A percentile compares a stretch with the other conserved stretches of the same genome.
These are phyloP conservation scores for Steromphala cineraria DNA, from an alignment of 2,888 invertebrate species.

Conservation along the genomic window DNA sequence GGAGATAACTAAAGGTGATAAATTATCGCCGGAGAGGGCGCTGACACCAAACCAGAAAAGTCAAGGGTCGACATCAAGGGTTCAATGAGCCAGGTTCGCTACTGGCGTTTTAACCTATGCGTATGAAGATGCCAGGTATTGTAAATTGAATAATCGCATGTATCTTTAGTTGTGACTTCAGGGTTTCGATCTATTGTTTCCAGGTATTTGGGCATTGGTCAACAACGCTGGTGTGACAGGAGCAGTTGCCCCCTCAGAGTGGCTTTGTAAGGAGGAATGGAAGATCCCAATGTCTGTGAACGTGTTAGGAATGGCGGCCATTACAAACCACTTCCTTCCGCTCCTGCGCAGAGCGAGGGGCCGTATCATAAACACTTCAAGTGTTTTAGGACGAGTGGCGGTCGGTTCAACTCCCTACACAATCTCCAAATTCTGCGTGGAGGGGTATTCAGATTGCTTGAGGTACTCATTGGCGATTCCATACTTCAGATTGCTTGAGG, in stretches of 20 bases:
- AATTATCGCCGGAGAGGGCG: too few relatives aligned
- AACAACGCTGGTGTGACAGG: conserved; percentile 47
- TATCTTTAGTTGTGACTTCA: too few relatives aligned
- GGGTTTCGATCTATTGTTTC: neutral
- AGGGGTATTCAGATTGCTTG: conserved; percentile 41
- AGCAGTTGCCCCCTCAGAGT: conserved; percentile 62
- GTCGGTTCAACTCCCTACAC: conserved; percentile 43
- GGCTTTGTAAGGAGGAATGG: conserved; percentile 64
- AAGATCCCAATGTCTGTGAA: conserved; percentile 52
- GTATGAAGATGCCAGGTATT: too few relatives aligned
- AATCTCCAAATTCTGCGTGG: conserved; percentile 59
- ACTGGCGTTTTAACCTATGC: too few relatives aligned
- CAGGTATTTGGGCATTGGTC: conserved; percentile 38
- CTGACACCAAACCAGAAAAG: too few relatives aligned
- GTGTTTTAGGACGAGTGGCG: conserved; percentile 51
- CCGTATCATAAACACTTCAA: conserved; percentile 55
- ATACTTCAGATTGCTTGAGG: too few relatives aligned
- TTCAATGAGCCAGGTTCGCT: too few relatives aligned
- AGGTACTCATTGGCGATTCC: neutral
- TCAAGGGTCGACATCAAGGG: too few relatives aligned
- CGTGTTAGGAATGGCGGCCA: conserved; percentile 64
- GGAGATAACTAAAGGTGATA: too few relatives aligned
- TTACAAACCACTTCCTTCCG: conserved; percentile 47
- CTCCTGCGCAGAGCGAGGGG: conserved; percentile 46
- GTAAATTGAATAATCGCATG: too few relatives aligned